Base-by-base conservation (phyloP, 2,888 invertebrate species). In the Oeneis ivallda region DNA sequence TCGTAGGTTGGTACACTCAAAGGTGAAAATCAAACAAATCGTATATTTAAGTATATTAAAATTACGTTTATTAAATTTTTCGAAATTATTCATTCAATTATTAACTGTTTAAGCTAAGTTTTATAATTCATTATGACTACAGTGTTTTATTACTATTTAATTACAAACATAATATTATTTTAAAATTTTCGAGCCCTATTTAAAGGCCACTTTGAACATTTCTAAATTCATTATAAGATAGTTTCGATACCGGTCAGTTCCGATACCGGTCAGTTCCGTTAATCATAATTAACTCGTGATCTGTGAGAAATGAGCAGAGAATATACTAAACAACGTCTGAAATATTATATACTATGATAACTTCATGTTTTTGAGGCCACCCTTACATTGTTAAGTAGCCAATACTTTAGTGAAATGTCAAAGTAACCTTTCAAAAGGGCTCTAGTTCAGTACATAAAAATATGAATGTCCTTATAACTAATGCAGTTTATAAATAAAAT, bases 41-140 rank as follows among this genome's bases (percentile, higher is more conserved):
- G 17, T 47, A 15, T 37, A 45, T 15, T 45, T 26, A 26, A 26
- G 26, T 26, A 47, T 17, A 47, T 47, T 47, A 17, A 47, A 47
- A 15, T 17, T 47, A 47, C 47, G 15, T 47, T 47, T 47, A 47
- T 47, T 47, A 47, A 47, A 45, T 9, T 3, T 47, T 47, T 47
- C 47, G 47, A 37, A 37, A 37, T 37, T 37, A 37, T 37, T 37
- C 9, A 37, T 37, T 37, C 4, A 37, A 37, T 4, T 5, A 34
- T 34, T 34, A 34, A 6, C 7, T 9, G 32, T 34, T 34, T n/a
- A n/a, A n/a, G n/a, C 26, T 26, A 26, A 26, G 26, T 26, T 26
- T 26, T 26, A 26, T 26, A 1, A 26, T 26, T 26, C 26, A 26
- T 26, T 26, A 26, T 26, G 26, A 26, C 26, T 26, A 26, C 26